Percentiles rank a stretch among this genome's conserved stretches.
Evolutionary conservation across 2,888 invertebrate species (phyloP).

Genomic region (Cremastinae sp.): DNA sequence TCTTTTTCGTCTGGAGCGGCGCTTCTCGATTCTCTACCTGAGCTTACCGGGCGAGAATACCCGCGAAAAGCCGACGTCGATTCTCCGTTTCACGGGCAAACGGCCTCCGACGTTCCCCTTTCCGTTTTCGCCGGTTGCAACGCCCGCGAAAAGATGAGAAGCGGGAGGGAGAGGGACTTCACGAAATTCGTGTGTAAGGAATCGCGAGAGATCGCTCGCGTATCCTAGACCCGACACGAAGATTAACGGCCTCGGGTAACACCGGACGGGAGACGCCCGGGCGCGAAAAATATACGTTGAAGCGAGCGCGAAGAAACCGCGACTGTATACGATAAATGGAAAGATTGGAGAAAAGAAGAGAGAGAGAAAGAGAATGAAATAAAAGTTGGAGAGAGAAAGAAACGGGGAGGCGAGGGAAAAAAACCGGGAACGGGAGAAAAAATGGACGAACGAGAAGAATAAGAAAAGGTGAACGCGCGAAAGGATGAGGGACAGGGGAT

Average conservation of each 20-base stretch:
- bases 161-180: slow-evolving; percentile 23
- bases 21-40: slow-evolving; percentile 50
- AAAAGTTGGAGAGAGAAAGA: slow-evolving; percentile 35
- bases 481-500: slow-evolving; percentile 59
- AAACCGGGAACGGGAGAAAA: slow-evolving; percentile 25
- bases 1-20: slow-evolving; percentile 40
- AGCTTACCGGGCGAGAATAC: slow-evolving; percentile 37
- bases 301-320: slow-evolving; percentile 32
- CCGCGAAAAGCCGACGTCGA: slow-evolving; percentile 23
- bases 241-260: slow-evolving; percentile 57
- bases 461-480: slow-evolving; percentile 56
- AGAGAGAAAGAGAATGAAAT: slow-evolving; percentile 33
- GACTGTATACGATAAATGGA: slow-evolving; percentile 20
- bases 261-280: slow-evolving; percentile 42
- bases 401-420: slow-evolving; percentile 1
- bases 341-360: slow-evolving; percentile 28
- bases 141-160: not conserved
- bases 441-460: slow-evolving; percentile 43
- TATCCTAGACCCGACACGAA: slow-evolving; percentile 64
- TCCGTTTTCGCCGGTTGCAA: not conserved
- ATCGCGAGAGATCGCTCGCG: slow-evolving; percentile 55
- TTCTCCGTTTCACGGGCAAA: slow-evolving; percentile 35
- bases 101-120: slow-evolving; percentile 22
- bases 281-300: slow-evolving; percentile 39
- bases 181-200: slow-evolving; percentile 56